Evolutionary conservation across 2,888 invertebrate species (phyloP), one percentile per base, ranked within the genome.

Genomic region (Lasioglossum leucozonium): DNA sequence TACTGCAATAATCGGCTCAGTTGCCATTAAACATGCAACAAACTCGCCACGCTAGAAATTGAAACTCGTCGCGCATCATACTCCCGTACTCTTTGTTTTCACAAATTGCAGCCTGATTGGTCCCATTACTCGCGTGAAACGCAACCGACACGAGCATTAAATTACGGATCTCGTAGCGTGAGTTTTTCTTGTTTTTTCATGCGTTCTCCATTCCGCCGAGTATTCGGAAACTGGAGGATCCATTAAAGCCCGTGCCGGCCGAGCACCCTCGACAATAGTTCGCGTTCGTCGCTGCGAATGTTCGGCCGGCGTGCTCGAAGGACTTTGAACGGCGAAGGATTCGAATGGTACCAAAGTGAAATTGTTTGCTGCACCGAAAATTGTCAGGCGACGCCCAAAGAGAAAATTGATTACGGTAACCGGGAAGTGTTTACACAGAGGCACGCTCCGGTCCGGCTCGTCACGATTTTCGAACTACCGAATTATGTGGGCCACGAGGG

Each of bases 361-460:
- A 78, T 69, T 80, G 74, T 85, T 85, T 75, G 77, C 75, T 67
- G 11, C 40, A 42, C 37, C 22, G 67, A 34, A 67, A 85, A 86
- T 78, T 85, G 75, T 85, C 76, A 75, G 47, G 55, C 72, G 40
- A 75, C 34, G 58, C 74, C n/a, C 37, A 26, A 37, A 47, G 37
- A 73, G 81, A 79, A 85, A 86, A 81, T 81, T 81, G 81, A 86
- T 86, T 81, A 85, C 76, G 72, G 76, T 58, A 72, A 75, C 34
- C 55, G 55, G 78, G 73, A 79, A 85, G 85, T 86, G 73, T 85
- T 86, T 75, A 72, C 85, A 65, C 37, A 34, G 37, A 22, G 85
- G 58, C 71, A 62, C 71, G 75, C 69, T 78, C 72, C 80, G 65
- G 40, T 55, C 47, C 26, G 40, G 67, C 62, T 40, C 67, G 71